Conservation (phyloP, 2,888 invertebrate species). For the Gastracanthus pulcherrimus region DNA sequence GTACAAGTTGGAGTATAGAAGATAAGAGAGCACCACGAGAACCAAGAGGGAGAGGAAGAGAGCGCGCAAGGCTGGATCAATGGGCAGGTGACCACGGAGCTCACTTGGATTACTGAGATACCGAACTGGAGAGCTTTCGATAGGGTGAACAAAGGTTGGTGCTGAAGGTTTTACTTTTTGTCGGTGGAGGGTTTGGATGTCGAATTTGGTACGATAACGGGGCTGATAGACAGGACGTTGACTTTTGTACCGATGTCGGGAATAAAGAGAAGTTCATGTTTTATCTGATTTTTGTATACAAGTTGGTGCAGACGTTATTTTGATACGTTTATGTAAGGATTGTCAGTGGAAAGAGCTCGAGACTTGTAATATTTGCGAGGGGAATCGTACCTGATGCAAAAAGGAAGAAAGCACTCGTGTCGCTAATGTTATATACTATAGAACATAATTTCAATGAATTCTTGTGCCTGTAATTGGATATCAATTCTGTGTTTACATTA, state of each 20-base stretch:
- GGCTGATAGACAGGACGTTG: too few species aligned
- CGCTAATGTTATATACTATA: too few species aligned
- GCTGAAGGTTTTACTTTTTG: background rate
- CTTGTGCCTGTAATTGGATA: too few species aligned
- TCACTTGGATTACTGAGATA: background rate
- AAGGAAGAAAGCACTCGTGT: background rate
- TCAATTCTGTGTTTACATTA: background rate
- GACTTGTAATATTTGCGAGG: background rate
- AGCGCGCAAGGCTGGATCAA: constrained; percentile 7
- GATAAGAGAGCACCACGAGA: background rate
- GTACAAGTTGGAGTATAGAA: background rate
- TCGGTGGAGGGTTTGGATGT: background rate
- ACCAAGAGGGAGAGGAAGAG: background rate
- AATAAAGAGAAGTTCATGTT: too few species aligned
- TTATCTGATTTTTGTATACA: too few species aligned
- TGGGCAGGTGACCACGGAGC: constrained; percentile 43
- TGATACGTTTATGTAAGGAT: too few species aligned
- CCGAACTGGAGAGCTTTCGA: background rate
- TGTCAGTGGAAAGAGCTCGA: too few species aligned
- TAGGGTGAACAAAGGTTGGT: background rate
- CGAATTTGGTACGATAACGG: too few species aligned
- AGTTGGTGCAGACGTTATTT: too few species aligned
- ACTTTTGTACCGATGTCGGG: too few species aligned
- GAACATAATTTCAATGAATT: too few species aligned
- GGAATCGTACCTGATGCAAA: background rate